Evolutionary conservation across 2,797 vertebrate species (phyloP).

Genomic region (Phyllotis vaccarum): DNA sequence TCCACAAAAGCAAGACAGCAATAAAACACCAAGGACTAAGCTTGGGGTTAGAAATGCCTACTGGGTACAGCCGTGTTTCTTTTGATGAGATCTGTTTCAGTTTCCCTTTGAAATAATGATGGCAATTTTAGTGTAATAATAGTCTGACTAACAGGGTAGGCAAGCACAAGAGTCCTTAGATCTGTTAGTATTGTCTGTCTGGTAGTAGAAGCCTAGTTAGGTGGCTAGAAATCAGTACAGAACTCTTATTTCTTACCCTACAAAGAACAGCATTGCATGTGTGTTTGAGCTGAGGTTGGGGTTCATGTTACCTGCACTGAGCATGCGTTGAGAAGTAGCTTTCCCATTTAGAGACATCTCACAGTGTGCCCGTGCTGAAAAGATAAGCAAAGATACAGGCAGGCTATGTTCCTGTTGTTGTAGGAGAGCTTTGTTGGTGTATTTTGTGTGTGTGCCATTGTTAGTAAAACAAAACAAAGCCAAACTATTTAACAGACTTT

Average conservation of each 20-base stretch:
- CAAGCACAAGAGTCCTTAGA: background rate
- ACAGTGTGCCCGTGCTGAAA: background rate
- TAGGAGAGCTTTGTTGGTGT: background rate
- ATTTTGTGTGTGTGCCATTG: background rate
- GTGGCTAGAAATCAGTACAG: background rate
- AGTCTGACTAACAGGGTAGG: background rate
- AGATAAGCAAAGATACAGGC: background rate
- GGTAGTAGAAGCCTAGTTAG: background rate
- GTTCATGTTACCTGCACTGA: accelerated
- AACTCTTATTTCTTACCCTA: background rate
- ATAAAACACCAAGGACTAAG: background rate
- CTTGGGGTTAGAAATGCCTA: background rate
- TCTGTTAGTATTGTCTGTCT: background rate
- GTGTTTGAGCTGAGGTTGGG: background rate
- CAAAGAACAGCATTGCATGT: background rate
- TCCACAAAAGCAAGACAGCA: background rate
- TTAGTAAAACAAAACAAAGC: slow-evolving; percentile 38
- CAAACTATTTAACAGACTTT: background rate
- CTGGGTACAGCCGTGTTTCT: background rate
- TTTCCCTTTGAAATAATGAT: background rate
- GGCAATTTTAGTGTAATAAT: background rate
- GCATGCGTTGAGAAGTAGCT: background rate
- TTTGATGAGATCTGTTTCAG: slow-evolving; percentile 31
- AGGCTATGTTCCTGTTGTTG: background rate
- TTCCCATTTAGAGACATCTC: background rate